Conservation (phyloP, 2,888 invertebrate genomes). For the Carterocephalus palaemon region DNA sequence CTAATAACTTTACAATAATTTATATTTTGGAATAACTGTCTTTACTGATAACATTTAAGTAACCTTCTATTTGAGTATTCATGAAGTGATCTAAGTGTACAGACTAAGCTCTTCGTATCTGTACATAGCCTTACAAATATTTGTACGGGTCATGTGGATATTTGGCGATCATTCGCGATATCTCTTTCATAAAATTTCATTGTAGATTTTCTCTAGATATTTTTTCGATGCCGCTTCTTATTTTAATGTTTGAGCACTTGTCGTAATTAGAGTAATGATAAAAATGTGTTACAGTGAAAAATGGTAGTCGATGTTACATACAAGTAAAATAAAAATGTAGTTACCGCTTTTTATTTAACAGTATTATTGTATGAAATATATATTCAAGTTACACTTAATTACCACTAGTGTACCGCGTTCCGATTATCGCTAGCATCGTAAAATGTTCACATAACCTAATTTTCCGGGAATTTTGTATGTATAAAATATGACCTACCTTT, state of each 20-base stretch:
- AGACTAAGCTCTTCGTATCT: constrained; percentile 51
- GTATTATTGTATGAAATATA: constrained; percentile 34
- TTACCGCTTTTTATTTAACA: constrained; percentile 55
- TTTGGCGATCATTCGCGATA: constrained; percentile 74
- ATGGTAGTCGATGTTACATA: constrained; percentile 62
- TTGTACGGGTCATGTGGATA: constrained; percentile 79
- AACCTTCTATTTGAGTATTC: constrained; percentile 13
- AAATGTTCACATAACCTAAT: constrained; percentile 78
- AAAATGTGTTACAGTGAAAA: constrained; percentile 69
- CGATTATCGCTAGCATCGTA: constrained; percentile 74
- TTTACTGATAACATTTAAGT: constrained; percentile 38
- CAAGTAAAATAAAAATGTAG: constrained; percentile 46
- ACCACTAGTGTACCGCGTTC: constrained; percentile 42
- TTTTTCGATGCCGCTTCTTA: constrained; percentile 53
- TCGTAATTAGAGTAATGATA: constrained; percentile 54
- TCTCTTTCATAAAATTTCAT: constrained; percentile 52
- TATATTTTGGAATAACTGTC: constrained; percentile 47
- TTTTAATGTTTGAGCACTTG: constrained; percentile 44
- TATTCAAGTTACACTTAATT: constrained; percentile 45
- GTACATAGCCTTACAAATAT: constrained; percentile 57
- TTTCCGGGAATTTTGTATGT: constrained; percentile 55
- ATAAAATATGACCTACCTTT: constrained; percentile 58
- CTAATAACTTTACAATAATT: constrained; percentile 30
- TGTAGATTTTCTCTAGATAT: constrained; percentile 50
- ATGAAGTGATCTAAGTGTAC: constrained; percentile 46